A percentile compares a stretch with the other conserved stretches of the same genome.
Conservation (phyloP, 2,113 vertebrate species). For the Alethe castanea region DNA sequence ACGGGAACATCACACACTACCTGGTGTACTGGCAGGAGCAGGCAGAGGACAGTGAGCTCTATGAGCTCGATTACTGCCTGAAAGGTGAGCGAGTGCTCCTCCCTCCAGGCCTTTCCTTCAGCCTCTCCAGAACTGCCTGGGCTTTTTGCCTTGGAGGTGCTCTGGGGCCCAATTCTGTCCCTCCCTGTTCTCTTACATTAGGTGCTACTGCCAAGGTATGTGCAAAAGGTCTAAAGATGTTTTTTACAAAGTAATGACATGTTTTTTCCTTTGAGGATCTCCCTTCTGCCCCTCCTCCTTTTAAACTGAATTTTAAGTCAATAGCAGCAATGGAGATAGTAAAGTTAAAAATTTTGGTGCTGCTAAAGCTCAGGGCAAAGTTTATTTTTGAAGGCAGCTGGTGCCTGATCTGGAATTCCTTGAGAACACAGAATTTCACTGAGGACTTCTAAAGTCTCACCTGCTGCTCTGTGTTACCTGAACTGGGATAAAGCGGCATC, state of each 20-base stretch:
- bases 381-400: neutral
- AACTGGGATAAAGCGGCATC: neutral
- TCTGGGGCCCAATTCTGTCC: neutral
- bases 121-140: neutral
- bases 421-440: neutral
- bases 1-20: slow-evolving; percentile 97
- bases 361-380: neutral
- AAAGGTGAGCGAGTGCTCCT: slow-evolving; percentile 77
- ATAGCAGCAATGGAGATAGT: neutral
- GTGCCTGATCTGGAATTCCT: neutral
- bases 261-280: neutral
- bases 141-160: neutral
- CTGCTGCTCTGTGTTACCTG: neutral
- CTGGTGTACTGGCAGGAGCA: slow-evolving; percentile 89
- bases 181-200: neutral
- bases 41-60: slow-evolving; percentile 87
- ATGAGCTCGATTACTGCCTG: slow-evolving; percentile 91
- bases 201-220: neutral
- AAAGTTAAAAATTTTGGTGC: neutral
- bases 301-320: neutral
- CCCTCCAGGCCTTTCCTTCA: neutral
- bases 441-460: neutral
- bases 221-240: neutral
- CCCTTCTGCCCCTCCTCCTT: neutral
- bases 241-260: neutral